phyloP scores from a whole-genome alignment of 2,888 invertebrate genomes.

The Polymixis flavicincta region DNA sequence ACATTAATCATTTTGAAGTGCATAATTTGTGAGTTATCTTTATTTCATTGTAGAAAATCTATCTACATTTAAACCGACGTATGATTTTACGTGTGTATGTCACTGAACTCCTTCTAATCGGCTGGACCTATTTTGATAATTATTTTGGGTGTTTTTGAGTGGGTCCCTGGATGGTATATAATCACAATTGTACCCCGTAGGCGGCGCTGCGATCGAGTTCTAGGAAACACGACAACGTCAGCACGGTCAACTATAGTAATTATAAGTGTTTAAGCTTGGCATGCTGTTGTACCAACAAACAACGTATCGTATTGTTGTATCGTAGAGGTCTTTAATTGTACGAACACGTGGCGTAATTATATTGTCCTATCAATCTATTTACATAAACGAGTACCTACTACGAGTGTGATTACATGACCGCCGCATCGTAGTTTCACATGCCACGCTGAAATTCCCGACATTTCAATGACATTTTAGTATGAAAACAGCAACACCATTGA shows the following conservation, averaged over 20 bases:
- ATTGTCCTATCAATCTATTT: constrained; percentile 18
- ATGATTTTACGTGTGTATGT: too few relatives aligned
- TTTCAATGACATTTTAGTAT: constrained; percentile 47
- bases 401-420: constrained; percentile 3
- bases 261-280: not conserved
- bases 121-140: too few relatives aligned
- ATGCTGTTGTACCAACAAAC: not conserved
- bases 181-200: too few relatives aligned
- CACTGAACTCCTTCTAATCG: too few relatives aligned
- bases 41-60: not conserved
- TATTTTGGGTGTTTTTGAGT: too few relatives aligned
- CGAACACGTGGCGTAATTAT: constrained; percentile 1
- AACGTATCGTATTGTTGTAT: not conserved
- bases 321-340: not conserved
- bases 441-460: constrained; percentile 7
- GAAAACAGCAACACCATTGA: constrained; percentile 41
- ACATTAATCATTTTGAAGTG: too few relatives aligned
- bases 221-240: too few relatives aligned
- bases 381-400: not conserved
- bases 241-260: too few relatives aligned
- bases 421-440: constrained; percentile 15
- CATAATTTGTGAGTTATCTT: too few relatives aligned
- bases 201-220: too few relatives aligned
- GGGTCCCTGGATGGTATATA: too few relatives aligned
- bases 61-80: too few relatives aligned